A percentile compares a stretch with the other conserved stretches of the same genome.
Evolutionary conservation across 2,113 vertebrate genomes (phyloP).

Genomic region (Bostrychus sinensis): DNA sequence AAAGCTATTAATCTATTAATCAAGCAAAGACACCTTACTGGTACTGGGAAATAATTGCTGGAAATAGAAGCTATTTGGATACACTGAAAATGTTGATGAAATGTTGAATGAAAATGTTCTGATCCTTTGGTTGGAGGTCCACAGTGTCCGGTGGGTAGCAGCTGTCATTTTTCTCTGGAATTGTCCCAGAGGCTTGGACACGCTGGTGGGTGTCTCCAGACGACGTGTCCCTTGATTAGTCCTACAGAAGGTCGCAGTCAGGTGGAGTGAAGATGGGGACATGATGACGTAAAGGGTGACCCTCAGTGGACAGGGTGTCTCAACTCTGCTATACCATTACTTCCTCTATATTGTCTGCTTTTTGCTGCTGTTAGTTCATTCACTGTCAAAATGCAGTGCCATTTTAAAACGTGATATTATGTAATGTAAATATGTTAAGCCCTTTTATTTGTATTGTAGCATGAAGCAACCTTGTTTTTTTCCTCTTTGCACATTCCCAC

Average conservation of each 20-base stretch:
- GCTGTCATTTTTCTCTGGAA: slow-evolving; percentile 58
- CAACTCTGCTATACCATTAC: slow-evolving; percentile 21
- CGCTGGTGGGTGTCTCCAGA: slow-evolving; percentile 38
- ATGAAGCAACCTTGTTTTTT: not conserved
- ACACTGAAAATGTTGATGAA: not conserved
- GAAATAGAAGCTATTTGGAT: not conserved
- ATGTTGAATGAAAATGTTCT: too few relatives aligned
- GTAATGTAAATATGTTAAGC: not conserved
- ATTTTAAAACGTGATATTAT: not conserved
- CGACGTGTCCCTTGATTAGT: slow-evolving; percentile 65
- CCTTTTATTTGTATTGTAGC: not conserved
- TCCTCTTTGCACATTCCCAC: not conserved
- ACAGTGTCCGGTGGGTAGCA: slow-evolving; percentile 55
- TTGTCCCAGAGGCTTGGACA: slow-evolving; percentile 24
- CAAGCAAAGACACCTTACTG: too few relatives aligned
- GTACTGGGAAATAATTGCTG: too few relatives aligned
- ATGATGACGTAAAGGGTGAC: slow-evolving; percentile 26
- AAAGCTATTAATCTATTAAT: too few relatives aligned
- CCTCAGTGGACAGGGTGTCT: slow-evolving; percentile 10
- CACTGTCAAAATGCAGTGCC: not conserved
- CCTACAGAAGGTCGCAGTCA: slow-evolving; percentile 42
- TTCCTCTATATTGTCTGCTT: slow-evolving; percentile 13
- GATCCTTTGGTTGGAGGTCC: slow-evolving; percentile 38
- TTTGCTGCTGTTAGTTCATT: not conserved
- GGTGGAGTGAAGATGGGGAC: not conserved